Conservation (phyloP, 2,797 vertebrate species). For the Arvicola amphibius region DNA sequence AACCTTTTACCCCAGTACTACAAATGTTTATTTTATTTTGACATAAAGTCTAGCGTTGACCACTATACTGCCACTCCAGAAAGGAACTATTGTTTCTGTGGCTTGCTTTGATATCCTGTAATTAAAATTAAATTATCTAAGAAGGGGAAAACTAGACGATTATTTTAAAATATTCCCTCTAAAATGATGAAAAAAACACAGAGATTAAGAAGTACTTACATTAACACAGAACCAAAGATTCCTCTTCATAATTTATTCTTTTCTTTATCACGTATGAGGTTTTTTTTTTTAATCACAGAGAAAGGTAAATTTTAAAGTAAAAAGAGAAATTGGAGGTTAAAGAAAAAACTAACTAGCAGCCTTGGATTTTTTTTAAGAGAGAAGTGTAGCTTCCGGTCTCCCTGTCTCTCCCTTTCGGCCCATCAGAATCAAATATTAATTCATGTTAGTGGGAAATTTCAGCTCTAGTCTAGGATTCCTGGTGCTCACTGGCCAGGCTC, state of each 20-base stretch:
- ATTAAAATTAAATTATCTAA: constrained; percentile 47
- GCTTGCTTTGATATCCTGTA: not conserved
- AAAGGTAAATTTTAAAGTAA: constrained; percentile 29
- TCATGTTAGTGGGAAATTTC: not conserved
- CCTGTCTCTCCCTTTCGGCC: not conserved
- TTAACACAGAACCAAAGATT: not conserved
- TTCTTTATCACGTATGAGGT: not conserved
- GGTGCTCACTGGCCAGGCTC: not conserved
- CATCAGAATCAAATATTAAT: not conserved
- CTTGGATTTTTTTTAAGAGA: constrained; percentile 7
- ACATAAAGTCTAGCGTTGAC: not conserved
- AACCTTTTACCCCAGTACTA: not conserved
- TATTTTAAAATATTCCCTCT: not conserved
- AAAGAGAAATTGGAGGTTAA: constrained; percentile 11
- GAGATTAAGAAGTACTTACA: not conserved
- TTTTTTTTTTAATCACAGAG: not conserved
- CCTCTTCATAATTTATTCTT: not conserved
- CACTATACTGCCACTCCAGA: not conserved
- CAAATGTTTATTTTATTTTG: constrained; percentile 9
- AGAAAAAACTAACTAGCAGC: not conserved
- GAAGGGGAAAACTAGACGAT: not conserved
- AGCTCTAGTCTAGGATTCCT: not conserved
- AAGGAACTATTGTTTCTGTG: not conserved
- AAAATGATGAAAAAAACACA: not conserved
- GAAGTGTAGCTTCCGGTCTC: not conserved